Conservation (phyloP, 2,113 vertebrate genomes). For the Prunella himalayana region DNA sequence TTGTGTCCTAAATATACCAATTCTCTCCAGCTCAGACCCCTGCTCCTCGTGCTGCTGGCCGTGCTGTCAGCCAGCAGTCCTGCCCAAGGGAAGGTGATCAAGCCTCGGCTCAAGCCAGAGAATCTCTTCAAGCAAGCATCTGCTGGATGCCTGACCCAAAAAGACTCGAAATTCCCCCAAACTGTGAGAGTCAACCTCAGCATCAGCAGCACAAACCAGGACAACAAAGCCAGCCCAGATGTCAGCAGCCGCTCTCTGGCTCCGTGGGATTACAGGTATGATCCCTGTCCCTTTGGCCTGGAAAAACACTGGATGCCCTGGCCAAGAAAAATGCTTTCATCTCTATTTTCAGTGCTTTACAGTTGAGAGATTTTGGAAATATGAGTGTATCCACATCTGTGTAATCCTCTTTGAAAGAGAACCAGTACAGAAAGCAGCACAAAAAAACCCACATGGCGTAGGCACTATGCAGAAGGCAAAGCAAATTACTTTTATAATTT, state of each 20-base stretch:
- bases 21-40: background rate
- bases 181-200: conserved; percentile 64
- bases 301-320: background rate
- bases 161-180: conserved; percentile 35
- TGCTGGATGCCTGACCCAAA: conserved; percentile 5
- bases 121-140: background rate
- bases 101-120: background rate
- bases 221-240: background rate
- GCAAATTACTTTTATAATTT: background rate
- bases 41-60: conserved; percentile 35
- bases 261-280: conserved; percentile 73
- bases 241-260: conserved; percentile 66
- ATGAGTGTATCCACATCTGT: too few species aligned
- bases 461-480: background rate
- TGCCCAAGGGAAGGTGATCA: background rate
- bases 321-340: background rate
- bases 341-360: background rate
- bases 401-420: background rate
- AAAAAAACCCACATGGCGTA: background rate
- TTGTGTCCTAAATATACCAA: background rate
- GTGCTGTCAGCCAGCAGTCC: background rate
- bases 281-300: background rate
- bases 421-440: background rate
- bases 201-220: background rate
- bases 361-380: background rate